Evolutionary conservation across 2,113 vertebrate genomes (phyloP).

Genomic region (Hiodon alosoides): DNA sequence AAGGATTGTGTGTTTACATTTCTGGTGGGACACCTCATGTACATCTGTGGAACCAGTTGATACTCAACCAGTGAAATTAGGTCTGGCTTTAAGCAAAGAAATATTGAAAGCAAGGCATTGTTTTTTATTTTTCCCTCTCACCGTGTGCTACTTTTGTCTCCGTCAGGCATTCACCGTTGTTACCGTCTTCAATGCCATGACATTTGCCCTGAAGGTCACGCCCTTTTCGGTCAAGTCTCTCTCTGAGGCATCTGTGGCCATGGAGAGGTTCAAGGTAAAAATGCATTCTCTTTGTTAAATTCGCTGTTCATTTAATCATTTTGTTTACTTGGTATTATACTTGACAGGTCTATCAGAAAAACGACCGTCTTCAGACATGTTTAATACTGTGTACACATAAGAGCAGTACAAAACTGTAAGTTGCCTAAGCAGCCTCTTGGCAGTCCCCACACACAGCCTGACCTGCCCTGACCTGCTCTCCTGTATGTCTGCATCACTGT

Average conservation of each 20-base stretch:
- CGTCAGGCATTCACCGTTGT: conserved; percentile 88
- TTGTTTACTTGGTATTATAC: too few species aligned
- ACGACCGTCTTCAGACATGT: too few species aligned
- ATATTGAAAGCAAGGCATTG: background rate
- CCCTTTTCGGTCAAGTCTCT: conserved; percentile 89
- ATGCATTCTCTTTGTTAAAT: background rate
- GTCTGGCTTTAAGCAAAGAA: background rate
- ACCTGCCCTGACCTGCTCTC: conserved; percentile 43
- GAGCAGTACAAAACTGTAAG: too few species aligned
- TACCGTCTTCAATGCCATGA: conserved; percentile 93
- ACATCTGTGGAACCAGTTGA: too few species aligned
- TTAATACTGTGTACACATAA: too few species aligned
- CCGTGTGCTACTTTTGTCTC: conserved; percentile 14
- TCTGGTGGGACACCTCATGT: too few species aligned
- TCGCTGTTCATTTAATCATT: background rate
- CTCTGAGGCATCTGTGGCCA: conserved; percentile 82
- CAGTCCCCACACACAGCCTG: conserved; percentile 28
- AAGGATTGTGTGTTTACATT: too few species aligned
- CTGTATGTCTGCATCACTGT: conserved; percentile 71
- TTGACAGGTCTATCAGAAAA: too few species aligned
- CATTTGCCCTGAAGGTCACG: conserved; percentile 91
- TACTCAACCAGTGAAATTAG: too few species aligned
- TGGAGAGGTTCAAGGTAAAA: conserved; percentile 85
- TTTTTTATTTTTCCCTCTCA: conserved; percentile 22
- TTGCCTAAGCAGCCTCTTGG: too few species aligned